A percentile compares a stretch with the other conserved stretches of the same genome.
phyloP scores from a whole-genome alignment of 2,113 vertebrate species.

The Nerophis lumbriciformis region DNA sequence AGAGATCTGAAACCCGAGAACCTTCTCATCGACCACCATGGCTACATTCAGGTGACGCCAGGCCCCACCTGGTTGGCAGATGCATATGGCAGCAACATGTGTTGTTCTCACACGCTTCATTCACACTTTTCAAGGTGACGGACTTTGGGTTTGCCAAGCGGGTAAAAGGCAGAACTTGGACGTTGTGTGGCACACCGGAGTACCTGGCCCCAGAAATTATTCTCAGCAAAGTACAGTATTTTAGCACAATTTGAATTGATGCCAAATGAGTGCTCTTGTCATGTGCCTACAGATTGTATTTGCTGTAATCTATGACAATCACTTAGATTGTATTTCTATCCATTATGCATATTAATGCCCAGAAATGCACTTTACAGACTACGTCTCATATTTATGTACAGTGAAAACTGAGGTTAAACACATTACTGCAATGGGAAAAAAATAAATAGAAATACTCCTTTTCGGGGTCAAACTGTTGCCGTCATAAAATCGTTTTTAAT shows the following conservation, averaged over 20 bases:
- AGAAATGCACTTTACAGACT: too few species aligned
- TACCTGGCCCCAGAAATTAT: conserved; percentile 98
- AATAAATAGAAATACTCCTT: too few species aligned
- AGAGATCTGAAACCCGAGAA: conserved; percentile 99
- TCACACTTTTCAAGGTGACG: conserved; percentile 78
- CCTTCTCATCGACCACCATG: conserved; percentile 97
- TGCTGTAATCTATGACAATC: too few species aligned
- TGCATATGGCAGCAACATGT: not conserved
- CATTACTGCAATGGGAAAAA: too few species aligned
- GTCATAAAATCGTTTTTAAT: too few species aligned
- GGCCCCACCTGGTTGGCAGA: not conserved
- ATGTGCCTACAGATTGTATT: too few species aligned
- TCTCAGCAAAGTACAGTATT: conserved; percentile 87
- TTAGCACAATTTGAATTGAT: not conserved
- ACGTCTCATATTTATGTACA: too few species aligned
- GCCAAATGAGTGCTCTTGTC: too few species aligned
- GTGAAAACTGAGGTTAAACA: too few species aligned
- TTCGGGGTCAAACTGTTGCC: too few species aligned
- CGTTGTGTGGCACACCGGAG: conserved; percentile 97
- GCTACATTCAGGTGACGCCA: conserved; percentile 91
- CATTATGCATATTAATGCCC: too few species aligned
- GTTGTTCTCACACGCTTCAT: not conserved
- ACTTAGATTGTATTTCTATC: too few species aligned
- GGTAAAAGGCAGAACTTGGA: conserved; percentile 99
- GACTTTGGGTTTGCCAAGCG: conserved; percentile 98